These are phyloP conservation scores for Eumeta japonica DNA, from an alignment of 1,140 invertebrate species.

Conservation along the genomic window DNA sequence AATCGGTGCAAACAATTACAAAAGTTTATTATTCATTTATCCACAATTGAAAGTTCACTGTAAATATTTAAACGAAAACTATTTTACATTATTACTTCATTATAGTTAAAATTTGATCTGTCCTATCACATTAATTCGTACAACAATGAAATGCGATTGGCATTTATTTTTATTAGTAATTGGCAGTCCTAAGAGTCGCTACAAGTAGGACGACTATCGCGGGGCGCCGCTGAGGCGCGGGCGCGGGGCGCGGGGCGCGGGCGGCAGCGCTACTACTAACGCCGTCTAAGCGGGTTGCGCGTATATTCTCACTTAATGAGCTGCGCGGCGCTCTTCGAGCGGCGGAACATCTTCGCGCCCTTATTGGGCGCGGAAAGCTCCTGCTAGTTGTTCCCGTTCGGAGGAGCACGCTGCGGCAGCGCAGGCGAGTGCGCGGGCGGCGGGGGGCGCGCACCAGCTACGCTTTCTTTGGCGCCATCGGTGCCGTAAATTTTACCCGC, in stretches of 20 bases:
- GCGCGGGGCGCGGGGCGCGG: neutral
- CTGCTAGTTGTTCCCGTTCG: constrained; percentile 55
- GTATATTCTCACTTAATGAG: constrained; percentile 57
- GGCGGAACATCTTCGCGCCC: constrained; percentile 57
- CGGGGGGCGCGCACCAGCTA: constrained; percentile 18
- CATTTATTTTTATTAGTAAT: constrained; percentile 41
- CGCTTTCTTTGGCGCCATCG: constrained; percentile 40
- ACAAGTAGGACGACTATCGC: constrained; percentile 10
- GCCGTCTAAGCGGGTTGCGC: no score
- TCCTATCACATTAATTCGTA: constrained; percentile 44
- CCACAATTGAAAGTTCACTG: constrained; percentile 32
- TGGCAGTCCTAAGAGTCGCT: constrained; percentile 44
- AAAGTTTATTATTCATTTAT: constrained; percentile 35
- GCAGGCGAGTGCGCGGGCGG: constrained; percentile 24
- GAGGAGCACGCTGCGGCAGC: constrained; percentile 25
- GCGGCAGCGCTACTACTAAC: no score
- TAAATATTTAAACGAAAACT: constrained; percentile 32
- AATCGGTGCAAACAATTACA: constrained; percentile 50
- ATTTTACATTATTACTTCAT: constrained; percentile 26
- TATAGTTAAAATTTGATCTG: constrained; percentile 35
- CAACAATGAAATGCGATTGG: constrained; percentile 42
- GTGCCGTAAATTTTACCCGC: constrained; percentile 96
- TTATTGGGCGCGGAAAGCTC: constrained; percentile 50
- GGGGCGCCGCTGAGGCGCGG: neutral
- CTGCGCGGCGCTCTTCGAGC: constrained; percentile 55